Evolutionary conservation across 2,113 vertebrate genomes (phyloP), one percentile per base, ranked within the genome.

Genomic region (Mobula birostris): DNA sequence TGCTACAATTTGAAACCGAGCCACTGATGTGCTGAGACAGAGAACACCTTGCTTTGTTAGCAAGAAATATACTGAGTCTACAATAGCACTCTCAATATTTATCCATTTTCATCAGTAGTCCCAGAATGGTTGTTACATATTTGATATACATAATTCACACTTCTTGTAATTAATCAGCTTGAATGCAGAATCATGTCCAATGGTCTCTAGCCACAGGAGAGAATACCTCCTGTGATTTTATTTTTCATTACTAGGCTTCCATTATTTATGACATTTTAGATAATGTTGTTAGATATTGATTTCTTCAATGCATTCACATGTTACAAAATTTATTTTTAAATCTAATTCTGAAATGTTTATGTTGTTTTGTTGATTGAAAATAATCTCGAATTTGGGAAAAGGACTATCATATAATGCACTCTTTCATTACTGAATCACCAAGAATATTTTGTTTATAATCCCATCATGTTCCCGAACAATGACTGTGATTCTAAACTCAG

Each of bases 141-240:
- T 93, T 93, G n/a, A 92, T 92, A 72, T 92, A 92, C 88, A 92
- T 92, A 74, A 93, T 70, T 93, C 90, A 93, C 90, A 93, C 32
- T 74, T 93, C 90, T 36, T 24, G 90, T 93, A 93, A 93, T 93
- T 74, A 93, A 93, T 93, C 32, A 93, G 68, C 68, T 74, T 93
- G 90, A 74, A 93, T 93, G 68, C 90, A 74, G 24, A 21, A 72
- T 72, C 90, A 93, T 93, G 68, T 48, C 74, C 90, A 48, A 48
- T 68, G 48, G 68, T 12, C 36, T 74, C 36, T 93, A 74, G 90
- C 90, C 70, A 72, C 36, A 32, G 36, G 90, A 93, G 90, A 93
- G 90, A 93, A 74, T 27, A 68, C 24, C 36, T 93, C 32, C 17
- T 74, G 68, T 29, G 66, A 74, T 93, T 74, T 93, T 93, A 21